Percentiles rank a stretch among this genome's conserved stretches.
These are phyloP conservation scores for Chelonus insularis DNA, from an alignment of 1,140 invertebrate genomes.

Conservation along the genomic window DNA sequence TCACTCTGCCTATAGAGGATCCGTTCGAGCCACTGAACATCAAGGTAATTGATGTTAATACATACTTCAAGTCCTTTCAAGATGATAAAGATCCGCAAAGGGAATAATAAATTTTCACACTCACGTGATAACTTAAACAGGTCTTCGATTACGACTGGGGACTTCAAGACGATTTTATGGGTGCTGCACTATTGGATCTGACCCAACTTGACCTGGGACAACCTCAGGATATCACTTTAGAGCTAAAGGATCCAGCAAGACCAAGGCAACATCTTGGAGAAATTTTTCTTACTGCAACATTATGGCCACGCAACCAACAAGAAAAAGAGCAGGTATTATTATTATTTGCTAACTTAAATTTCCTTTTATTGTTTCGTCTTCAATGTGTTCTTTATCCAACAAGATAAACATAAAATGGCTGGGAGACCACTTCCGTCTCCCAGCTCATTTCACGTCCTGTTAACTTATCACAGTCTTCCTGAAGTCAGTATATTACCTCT, in stretches of 20 bases:
- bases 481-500: no score
- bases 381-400: no score
- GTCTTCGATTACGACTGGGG: slow-evolving; percentile 99
- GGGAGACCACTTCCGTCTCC: no score
- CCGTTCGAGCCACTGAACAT: slow-evolving; percentile 84
- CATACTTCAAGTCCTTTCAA: no score
- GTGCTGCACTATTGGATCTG: slow-evolving; percentile 82
- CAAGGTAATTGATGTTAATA: slow-evolving; percentile 65
- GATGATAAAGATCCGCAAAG: not conserved
- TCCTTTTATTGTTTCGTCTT: no score
- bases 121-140: slow-evolving; percentile 52
- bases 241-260: slow-evolving; percentile 73
- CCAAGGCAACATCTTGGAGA: slow-evolving; percentile 76
- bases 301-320: slow-evolving; percentile 87
- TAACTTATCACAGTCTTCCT: no score
- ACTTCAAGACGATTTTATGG: slow-evolving; percentile 97
- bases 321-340: slow-evolving; percentile 93
- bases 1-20: slow-evolving; percentile 93
- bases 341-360: no score
- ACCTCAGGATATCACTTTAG: slow-evolving; percentile 75
- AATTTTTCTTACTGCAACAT: slow-evolving; percentile 76
- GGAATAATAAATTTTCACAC: not conserved
- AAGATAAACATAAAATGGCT: no score
- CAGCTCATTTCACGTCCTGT: no score
- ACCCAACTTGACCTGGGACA: slow-evolving; percentile 82